Conservation (phyloP, 2,888 invertebrate species). For the Ormyrus nitidulus region DNA sequence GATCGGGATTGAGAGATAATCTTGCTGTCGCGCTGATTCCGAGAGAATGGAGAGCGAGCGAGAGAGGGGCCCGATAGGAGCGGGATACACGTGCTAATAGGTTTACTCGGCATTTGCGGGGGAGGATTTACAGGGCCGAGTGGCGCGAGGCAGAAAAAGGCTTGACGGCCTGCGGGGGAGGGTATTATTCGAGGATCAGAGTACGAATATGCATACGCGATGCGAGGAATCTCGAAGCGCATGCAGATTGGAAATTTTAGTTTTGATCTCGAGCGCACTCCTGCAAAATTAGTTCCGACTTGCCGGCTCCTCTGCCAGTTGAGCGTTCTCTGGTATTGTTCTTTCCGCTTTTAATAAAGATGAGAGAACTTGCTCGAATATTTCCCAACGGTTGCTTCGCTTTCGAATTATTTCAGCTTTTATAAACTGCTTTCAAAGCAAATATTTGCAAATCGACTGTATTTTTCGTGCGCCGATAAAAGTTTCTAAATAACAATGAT, state of each 20-base stretch:
- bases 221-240: background rate
- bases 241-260: slow-evolving; percentile 50
- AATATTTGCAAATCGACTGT: too few relatives aligned
- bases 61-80: background rate
- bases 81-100: slow-evolving; percentile 39
- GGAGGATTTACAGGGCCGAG: background rate
- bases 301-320: too few relatives aligned
- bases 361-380: too few relatives aligned
- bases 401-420: too few relatives aligned
- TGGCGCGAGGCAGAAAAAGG: slow-evolving; percentile 1
- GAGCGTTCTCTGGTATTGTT: too few relatives aligned
- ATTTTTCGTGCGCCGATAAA: too few relatives aligned
- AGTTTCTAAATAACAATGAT: too few relatives aligned
- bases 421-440: too few relatives aligned
- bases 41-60: slow-evolving; percentile 19
- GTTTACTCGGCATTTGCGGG: slow-evolving; percentile 31
- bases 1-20: slow-evolving; percentile 56
- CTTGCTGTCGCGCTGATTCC: slow-evolving; percentile 40
- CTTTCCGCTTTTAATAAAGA: too few relatives aligned
- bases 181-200: slow-evolving; percentile 38
- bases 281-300: slow-evolving; percentile 8
- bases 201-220: slow-evolving; percentile 39
- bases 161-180: background rate
- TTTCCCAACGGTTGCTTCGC: too few relatives aligned
- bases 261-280: slow-evolving; percentile 9